Base-by-base conservation (phyloP, 2,113 vertebrate species). In the Cynopterus brachyotis region DNA sequence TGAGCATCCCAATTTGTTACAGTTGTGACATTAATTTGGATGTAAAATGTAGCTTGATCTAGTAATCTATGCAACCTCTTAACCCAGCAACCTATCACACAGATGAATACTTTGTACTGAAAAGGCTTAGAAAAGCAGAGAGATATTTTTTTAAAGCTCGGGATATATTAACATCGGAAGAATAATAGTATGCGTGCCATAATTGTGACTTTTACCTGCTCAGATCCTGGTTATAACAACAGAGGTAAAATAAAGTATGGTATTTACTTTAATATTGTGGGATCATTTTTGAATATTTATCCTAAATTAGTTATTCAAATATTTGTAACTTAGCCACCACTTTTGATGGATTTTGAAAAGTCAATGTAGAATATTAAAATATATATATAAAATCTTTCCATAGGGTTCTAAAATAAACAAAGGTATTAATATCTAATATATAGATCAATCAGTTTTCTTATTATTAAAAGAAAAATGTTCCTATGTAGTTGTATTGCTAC, bases 1-100 rank as follows among this genome's bases (percentile, higher is more conserved):
- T 96, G 98, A 98, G 95, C 62, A 78, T 98, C 96, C 95, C 97
- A 98, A 98, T 98, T 98, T 98, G 96, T 98, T 98, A 98, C 62
- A 98, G 96, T 97, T 98, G 90, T 98, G 98, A 98, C 98, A 98
- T 96, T 97, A 98, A 98, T 98, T 98, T 99, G 97, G 86, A 98
- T 98, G 96, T 95, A 98, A 98, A 97, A 78, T 96, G 92, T 96
- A 95, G 67, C 55, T 98, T 70, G 4, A 98, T 95, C 15, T 93
- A 47, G 95, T 97, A 97, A 98, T 95, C 89, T 97, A 20, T 95
- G 59, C 85, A 95, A 88, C 95, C 57, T 98, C 96, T 95, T 97
- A 95, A 97, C 83, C 32, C n/a, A 97, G 50, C 64, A 97, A 96
- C 62, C 3, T 22, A 50, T 83, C 79, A 97, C 30, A 64, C 10